Evolutionary conservation across 1,140 invertebrate species (phyloP).

Genomic region (Drosophila serrata): DNA sequence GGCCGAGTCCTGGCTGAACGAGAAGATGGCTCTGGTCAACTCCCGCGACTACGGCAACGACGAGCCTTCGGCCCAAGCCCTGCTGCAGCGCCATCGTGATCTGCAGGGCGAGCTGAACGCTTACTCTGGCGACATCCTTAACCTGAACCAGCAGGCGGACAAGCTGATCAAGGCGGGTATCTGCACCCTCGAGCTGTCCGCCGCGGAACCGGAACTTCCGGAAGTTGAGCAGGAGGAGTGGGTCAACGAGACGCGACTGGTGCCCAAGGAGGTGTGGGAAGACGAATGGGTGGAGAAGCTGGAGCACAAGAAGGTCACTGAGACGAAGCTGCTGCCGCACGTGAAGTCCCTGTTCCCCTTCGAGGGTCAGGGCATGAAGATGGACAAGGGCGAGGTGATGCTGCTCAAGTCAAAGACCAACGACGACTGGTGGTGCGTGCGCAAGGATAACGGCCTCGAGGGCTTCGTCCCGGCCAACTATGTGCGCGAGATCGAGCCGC

Average conservation of each 20-base stretch:
- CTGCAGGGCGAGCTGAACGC: slow-evolving; percentile 96
- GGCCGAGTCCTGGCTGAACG: slow-evolving; percentile 98
- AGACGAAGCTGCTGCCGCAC: slow-evolving; percentile 95
- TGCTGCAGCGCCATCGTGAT: slow-evolving; percentile 94
- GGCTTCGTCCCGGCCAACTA: slow-evolving; percentile 99
- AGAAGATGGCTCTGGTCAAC: slow-evolving; percentile 95
- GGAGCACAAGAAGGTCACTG: slow-evolving; percentile 93
- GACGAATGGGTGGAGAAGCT: slow-evolving; percentile 95
- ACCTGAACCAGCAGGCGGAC: slow-evolving; percentile 94
- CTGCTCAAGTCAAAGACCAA: slow-evolving; percentile 98
- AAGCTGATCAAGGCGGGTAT: slow-evolving; percentile 93
- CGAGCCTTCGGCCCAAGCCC: slow-evolving; percentile 94
- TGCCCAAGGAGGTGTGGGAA: slow-evolving; percentile 96
- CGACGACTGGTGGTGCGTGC: slow-evolving; percentile 99
- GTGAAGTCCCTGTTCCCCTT: slow-evolving; percentile 93
- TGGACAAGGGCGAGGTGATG: slow-evolving; percentile 96
- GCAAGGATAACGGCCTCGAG: slow-evolving; percentile 95
- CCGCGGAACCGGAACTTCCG: slow-evolving; percentile 89
- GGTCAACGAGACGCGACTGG: slow-evolving; percentile 91
- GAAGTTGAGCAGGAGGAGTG: slow-evolving; percentile 91
- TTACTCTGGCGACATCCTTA: slow-evolving; percentile 95
- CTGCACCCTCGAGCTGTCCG: slow-evolving; percentile 90
- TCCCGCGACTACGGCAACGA: slow-evolving; percentile 95
- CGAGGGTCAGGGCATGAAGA: slow-evolving; percentile 96
- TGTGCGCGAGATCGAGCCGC: slow-evolving; percentile 96